Base-by-base conservation (phyloP, 2,888 invertebrate species). In the Anaspis maculata region DNA sequence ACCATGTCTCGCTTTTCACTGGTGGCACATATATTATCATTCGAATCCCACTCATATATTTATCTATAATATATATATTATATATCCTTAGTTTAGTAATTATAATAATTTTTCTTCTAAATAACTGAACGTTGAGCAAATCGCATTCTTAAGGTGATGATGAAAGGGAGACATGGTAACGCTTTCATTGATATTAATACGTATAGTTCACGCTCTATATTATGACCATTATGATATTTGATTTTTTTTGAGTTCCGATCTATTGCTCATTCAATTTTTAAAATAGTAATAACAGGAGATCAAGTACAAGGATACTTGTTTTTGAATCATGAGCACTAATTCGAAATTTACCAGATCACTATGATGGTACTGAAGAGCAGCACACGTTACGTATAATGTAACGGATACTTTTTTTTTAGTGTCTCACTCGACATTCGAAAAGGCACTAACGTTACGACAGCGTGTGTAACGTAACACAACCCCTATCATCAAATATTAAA, bases 361-460 rank as follows among this genome's bases (percentile, higher is more conserved):
- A n/a, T n/a, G n/a, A n/a, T 51, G 51, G 53, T 54, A 54, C 27
- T 29, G 28, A 26, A 28, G n/a, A n/a, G 32, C 15, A 21, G 34
- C 34, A 12, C 13, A 30, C 29, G 34, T 34, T 34, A 37, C 37
- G 19, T 27, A 22, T 16, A 23, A 28, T 3, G 39, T 32, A 32
- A 44, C 42, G 39, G 30, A 35, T 34, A 43, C 44, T 34, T 43
- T 19, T 19, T 9, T 19, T 19, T 9, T 59, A 58, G 58, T 64
- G 62, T 64, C 64, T 66, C 65, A 64, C 64, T 66, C 65, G 62
- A 64, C 61, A 57, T 54, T 63, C 61, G 60, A 61, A 55, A 64
- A 66, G 66, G 66, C 66, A 66, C 66, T 66, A 62, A 64, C 62
- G 64, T 64, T 59, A 64, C 63, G 49, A 38, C 36, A 51, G 10